phyloP scores from a whole-genome alignment of 2,113 vertebrate genomes.

The Strix uralensis region DNA sequence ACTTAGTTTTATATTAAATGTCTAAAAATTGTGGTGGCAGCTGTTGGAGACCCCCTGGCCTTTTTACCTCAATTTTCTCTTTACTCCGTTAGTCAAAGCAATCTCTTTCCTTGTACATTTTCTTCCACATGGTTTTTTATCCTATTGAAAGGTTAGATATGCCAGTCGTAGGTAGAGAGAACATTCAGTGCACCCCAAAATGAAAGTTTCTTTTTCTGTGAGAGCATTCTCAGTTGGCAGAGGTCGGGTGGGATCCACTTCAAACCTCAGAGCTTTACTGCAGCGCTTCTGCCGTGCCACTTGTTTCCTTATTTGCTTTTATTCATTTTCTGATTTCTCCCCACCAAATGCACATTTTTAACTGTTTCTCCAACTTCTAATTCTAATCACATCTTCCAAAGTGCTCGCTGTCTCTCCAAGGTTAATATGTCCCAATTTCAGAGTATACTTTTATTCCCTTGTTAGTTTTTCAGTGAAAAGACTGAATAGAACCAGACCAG shows the following conservation, averaged over 20 bases:
- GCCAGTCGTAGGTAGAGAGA: background rate
- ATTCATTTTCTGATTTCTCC: background rate
- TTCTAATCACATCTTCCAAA: background rate
- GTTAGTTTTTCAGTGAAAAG: background rate
- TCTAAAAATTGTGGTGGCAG: background rate
- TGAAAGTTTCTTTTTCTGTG: background rate
- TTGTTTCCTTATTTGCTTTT: background rate
- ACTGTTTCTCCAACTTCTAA: background rate
- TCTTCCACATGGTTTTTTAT: accelerated
- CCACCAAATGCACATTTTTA: background rate
- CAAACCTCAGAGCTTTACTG: background rate
- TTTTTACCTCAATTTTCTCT: background rate
- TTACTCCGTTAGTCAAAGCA: background rate
- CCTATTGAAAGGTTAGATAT: background rate
- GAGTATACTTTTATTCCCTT: background rate
- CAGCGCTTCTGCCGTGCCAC: background rate
- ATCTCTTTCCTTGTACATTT: background rate
- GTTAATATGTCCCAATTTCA: background rate
- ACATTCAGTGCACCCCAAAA: background rate
- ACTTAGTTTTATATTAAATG: background rate
- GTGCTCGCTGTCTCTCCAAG: background rate
- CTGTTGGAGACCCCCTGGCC: background rate
- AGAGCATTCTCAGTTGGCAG: background rate
- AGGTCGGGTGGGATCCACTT: background rate
- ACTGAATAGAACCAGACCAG: background rate